Base-by-base conservation (phyloP, 1,140 invertebrate genomes). In the Chironomus tepperi region DNA sequence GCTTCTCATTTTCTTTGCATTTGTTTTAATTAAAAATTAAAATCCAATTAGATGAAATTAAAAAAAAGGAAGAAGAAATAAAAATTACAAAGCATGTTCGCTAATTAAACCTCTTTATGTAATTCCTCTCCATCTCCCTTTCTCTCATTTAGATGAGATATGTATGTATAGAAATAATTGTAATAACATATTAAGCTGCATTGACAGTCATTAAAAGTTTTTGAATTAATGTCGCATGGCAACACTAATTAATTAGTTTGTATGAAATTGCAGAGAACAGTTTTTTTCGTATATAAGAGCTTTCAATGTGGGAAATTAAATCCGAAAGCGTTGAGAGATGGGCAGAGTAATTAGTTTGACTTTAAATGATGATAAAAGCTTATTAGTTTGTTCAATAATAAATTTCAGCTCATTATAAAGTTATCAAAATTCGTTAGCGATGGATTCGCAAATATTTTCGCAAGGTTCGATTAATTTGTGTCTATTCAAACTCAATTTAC, bases 21-120 rank as follows among this genome's bases (percentile, higher is more conserved):
- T 57, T 57, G 47, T 57, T 57, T 57, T 57, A 57, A 57, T 57
- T 57, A 57, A 57, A 12, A 57, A 57, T 57, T 57, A 57, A 57
- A 57, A 57, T 57, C 47, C 47, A 57, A 57, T 57, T 57, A 57
- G 47, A 57, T n/a, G 12, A 57, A 15, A 57, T 12, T 57, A 57
- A 15, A 10, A n/a, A n/a, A 34, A 15, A 57, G 47, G 47, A 57
- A n/a, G 47, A 57, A 57, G 47, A 15, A n/a, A 57, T 12, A 57
- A 57, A n/a, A n/a, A 57, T 57, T 57, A 57, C n/a, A 57, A 57
- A 57, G 47, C 47, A n/a, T 57, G 47, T n/a, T 57, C 12, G 47
- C 47, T 57, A 57, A 57, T 57, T 57, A 57, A 57, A 57, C n/a
- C 47, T 57, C 47, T 47, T 34, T 34, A 34, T 34, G 24, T 34